Conservation (phyloP, 2,888 invertebrate genomes). For the Argyresthia albistria region DNA sequence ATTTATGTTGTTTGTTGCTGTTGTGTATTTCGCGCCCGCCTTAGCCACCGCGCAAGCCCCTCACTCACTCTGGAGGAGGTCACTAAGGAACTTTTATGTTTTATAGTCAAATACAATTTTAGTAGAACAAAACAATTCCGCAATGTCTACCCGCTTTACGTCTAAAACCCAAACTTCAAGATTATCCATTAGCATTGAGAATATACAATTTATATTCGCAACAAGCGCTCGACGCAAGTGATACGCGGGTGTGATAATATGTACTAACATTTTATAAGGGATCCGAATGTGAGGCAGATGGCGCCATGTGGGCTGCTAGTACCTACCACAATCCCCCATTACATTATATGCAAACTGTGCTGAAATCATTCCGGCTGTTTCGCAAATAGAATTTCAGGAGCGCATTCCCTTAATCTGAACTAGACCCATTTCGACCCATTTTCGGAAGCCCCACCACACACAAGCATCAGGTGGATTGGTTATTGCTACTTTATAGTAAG, state of each 20-base stretch:
- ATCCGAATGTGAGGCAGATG: conserved; percentile 65
- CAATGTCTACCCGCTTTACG: too few species aligned
- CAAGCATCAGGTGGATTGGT: too few species aligned
- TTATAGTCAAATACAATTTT: too few species aligned
- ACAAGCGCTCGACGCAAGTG: conserved; percentile 30
- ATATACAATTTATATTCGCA: conserved; percentile 60
- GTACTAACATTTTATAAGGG: conserved; percentile 70
- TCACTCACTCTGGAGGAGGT: too few species aligned
- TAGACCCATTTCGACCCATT: too few species aligned
- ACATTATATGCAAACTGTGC: conserved; percentile 48
- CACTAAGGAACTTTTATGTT: too few species aligned
- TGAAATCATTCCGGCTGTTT: conserved; percentile 14
- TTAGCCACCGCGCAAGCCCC: too few species aligned
- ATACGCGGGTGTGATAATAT: conserved; percentile 63
- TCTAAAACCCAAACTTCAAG: conserved; percentile 19
- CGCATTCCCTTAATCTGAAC: conserved; percentile 28
- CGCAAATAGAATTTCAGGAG: conserved; percentile 28
- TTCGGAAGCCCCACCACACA: too few species aligned
- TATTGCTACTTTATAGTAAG: too few species aligned
- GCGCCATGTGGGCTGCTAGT: conserved; percentile 58
- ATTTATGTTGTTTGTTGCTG: too few species aligned
- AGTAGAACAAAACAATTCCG: too few species aligned
- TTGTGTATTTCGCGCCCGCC: too few species aligned
- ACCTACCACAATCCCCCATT: conserved; percentile 63
- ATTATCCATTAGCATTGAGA: conserved; percentile 56